Evolutionary conservation across 1,140 invertebrate species (phyloP).

Genomic region (Eurosta solidaginis): DNA sequence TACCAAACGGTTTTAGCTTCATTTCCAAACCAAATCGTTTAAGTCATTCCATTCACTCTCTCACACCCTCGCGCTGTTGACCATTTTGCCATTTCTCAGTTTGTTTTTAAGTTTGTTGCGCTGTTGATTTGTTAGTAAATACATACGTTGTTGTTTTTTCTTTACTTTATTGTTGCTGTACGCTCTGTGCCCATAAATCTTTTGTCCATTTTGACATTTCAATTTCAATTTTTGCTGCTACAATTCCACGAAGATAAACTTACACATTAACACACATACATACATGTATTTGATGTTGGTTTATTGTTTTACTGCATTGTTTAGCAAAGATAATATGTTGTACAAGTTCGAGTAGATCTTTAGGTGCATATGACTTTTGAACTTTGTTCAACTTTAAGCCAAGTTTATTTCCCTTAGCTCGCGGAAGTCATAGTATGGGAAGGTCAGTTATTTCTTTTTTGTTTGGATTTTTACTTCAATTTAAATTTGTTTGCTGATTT

Average conservation of each 20-base stretch:
- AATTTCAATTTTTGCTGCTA: constrained; percentile 16
- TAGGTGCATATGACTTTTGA: not conserved
- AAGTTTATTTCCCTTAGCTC: not conserved
- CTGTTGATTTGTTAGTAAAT: not conserved
- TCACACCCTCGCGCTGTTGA: not conserved
- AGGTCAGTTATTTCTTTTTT: not conserved
- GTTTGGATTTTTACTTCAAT: not conserved
- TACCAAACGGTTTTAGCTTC: not conserved
- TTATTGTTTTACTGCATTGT: not conserved
- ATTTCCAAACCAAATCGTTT: not conserved
- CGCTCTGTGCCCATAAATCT: constrained; percentile 6
- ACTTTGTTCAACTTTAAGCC: not conserved
- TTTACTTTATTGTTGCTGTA: not conserved
- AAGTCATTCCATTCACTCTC: not conserved
- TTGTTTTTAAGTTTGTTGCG: not conserved
- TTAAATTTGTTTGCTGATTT: not conserved
- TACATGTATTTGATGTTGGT: not conserved
- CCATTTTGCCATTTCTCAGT: not conserved
- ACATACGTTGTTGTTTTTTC: not conserved
- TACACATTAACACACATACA: too few relatives aligned
- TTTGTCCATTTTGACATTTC: constrained; percentile 18
- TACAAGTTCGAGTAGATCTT: too few relatives aligned
- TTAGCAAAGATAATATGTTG: too few relatives aligned
- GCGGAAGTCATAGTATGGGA: not conserved
- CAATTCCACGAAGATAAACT: not conserved